These are phyloP conservation scores for Sarcophaga variegata DNA, from an alignment of 2,888 invertebrate species.

Conservation along the genomic window DNA sequence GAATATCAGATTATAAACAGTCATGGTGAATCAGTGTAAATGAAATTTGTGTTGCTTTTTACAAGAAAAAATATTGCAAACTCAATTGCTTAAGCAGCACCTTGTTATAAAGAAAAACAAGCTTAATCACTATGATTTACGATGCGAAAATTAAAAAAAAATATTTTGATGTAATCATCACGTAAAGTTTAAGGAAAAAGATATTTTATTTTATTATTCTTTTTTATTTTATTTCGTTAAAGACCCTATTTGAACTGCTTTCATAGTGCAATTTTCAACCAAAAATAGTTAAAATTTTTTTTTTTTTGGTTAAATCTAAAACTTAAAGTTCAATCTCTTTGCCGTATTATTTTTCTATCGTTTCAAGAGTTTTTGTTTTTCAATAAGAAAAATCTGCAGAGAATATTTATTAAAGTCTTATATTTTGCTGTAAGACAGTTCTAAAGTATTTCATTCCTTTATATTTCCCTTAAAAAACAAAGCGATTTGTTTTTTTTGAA, in stretches of 20 bases:
- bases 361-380: too few species aligned
- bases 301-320: too few species aligned
- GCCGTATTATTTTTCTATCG: too few species aligned
- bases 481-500: not conserved
- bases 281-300: too few species aligned
- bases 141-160: not conserved
- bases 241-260: too few species aligned
- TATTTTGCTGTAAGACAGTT: not conserved
- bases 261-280: too few species aligned
- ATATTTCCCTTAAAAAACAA: not conserved
- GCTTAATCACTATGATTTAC: not conserved
- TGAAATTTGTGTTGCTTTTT: not conserved
- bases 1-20: constrained; percentile 1
- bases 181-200: too few species aligned
- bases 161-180: not conserved
- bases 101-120: not conserved
- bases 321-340: too few species aligned
- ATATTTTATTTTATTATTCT: too few species aligned
- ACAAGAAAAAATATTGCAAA: not conserved
- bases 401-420: not conserved
- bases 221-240: too few species aligned
- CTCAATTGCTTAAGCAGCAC: constrained; percentile 4
- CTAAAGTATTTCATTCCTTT: not conserved
- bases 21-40: constrained; percentile 23
- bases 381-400: too few species aligned